Base-by-base conservation (phyloP, 2,797 vertebrate species). In the Podarcis lilfordi region DNA sequence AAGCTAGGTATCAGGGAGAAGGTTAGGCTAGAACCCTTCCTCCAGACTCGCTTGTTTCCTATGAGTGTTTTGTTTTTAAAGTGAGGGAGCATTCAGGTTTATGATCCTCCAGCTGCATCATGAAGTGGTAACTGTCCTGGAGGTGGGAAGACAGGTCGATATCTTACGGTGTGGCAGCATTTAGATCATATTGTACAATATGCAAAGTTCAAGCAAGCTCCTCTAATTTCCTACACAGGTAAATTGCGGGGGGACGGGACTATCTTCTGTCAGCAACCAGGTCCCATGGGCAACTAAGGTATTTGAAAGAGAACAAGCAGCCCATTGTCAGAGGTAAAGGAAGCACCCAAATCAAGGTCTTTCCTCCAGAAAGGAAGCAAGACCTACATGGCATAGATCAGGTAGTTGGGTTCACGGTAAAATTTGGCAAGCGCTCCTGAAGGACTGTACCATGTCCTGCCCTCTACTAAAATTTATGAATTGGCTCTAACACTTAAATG, bases 311-410 rank as follows among this genome's bases (percentile, higher is more conserved):
- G 50, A 25, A 88, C 15, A 78, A 71, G 35, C 27, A 84, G 64
- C 71, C 35, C 68, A 45, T 79, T 87, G 76, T 84, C 83, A 88
- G 68, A 78, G 59, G 37, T 71, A 75, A 84, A 79, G 66, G 69
- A 78, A 88, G 75, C 64, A 71, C 29, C 59, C 74, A 79, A 40
- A 72, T 84, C 40, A 84, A 43, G 10, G 27, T 40, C 61, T 83
- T 71, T 29, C 81, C 37, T 71, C 11, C 32, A 55, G 29, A 72
- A 88, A 84, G 66, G n/a, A 83, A 82, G 71, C 29, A 87, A 77
- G 79, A 37, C 76, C 50, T 17, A 27, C 71, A 32, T 35, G 29
- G 66, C 80, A 78, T 55, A 84, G 45, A 84, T 59, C 50, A 79
- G 45, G 29, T 66, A 50, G 75, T 35, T 78, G 75, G 35, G 43